Conservation (phyloP, 2,113 vertebrate genomes). For the Salvelinus fontinalis region DNA sequence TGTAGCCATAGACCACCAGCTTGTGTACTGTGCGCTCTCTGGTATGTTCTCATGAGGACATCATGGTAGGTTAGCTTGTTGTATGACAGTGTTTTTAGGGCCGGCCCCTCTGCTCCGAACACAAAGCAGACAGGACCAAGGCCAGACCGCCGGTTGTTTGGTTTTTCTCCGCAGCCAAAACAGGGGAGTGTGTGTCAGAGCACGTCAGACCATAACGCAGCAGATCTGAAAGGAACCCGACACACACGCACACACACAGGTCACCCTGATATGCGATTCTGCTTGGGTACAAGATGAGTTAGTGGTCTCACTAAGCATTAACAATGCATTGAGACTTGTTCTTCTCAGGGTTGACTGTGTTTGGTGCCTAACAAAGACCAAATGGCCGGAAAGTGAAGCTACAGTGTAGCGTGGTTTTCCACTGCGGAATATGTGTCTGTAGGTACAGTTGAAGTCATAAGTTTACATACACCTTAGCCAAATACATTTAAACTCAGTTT, state of each 20-base stretch:
- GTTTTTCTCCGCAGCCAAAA: constrained; percentile 58
- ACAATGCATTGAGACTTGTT: constrained; percentile 56
- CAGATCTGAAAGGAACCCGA: constrained; percentile 58
- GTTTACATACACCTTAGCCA: too few relatives aligned
- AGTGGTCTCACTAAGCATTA: constrained; percentile 56
- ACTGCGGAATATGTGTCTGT: not conserved
- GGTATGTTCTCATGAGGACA: constrained; percentile 27
- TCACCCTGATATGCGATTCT: constrained; percentile 53
- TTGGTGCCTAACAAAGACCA: constrained; percentile 51
- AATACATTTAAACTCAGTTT: too few relatives aligned
- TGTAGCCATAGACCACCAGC: not conserved
- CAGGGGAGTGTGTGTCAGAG: constrained; percentile 59
- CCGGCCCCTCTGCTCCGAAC: constrained; percentile 32
- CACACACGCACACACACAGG: constrained; percentile 50
- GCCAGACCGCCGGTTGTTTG: constrained; percentile 54
- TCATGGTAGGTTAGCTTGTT: constrained; percentile 7
- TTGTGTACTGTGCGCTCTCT: not conserved
- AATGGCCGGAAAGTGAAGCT: constrained; percentile 26
- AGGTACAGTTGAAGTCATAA: not conserved
- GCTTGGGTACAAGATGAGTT: constrained; percentile 59
- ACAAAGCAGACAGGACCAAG: constrained; percentile 40
- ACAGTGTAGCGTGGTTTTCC: not conserved
- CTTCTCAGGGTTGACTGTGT: constrained; percentile 30
- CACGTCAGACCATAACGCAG: constrained; percentile 58
- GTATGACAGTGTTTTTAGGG: constrained; percentile 8